Percentiles rank a stretch among this genome's conserved stretches.
phyloP scores from a whole-genome alignment of 2,797 vertebrate species.

The Neostethus bicornis region DNA sequence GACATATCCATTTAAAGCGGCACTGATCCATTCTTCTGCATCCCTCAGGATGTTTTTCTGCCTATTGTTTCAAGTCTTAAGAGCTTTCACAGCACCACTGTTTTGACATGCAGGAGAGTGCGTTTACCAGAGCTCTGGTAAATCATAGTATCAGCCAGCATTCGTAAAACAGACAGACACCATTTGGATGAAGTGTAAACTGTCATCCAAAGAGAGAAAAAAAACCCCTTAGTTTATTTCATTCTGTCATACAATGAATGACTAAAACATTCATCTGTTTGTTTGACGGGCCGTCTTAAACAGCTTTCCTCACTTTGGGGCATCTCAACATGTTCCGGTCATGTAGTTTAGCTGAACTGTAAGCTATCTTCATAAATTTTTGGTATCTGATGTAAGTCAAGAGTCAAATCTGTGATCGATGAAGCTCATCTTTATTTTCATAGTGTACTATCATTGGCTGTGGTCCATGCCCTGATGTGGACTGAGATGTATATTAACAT shows the following conservation, averaged over 20 bases:
- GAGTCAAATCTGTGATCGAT: conserved; percentile 22
- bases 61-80: conserved; percentile 4
- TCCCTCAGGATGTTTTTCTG: not conserved
- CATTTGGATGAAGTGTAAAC: conserved; percentile 5
- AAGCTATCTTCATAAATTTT: conserved; percentile 16
- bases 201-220: not conserved
- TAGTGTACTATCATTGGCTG: not conserved
- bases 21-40: not conserved
- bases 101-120: not conserved
- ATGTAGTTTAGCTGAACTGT: conserved; percentile 10
- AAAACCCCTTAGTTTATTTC: conserved; percentile 5
- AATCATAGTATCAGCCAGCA: conserved; percentile 5
- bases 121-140: not conserved
- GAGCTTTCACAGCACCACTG: not conserved
- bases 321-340: conserved; percentile 5
- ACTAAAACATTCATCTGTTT: not conserved
- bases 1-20: not conserved
- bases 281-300: not conserved
- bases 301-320: not conserved
- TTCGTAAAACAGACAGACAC: conserved; percentile 4
- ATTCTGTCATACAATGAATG: conserved; percentile 11
- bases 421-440: conserved; percentile 14
- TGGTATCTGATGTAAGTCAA: conserved; percentile 7
- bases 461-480: conserved; percentile 8
- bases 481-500: no score